Percentiles rank a stretch among this genome's conserved stretches.
Evolutionary conservation across 1,140 invertebrate genomes (phyloP).

Genomic region (Achatina immaculata): DNA sequence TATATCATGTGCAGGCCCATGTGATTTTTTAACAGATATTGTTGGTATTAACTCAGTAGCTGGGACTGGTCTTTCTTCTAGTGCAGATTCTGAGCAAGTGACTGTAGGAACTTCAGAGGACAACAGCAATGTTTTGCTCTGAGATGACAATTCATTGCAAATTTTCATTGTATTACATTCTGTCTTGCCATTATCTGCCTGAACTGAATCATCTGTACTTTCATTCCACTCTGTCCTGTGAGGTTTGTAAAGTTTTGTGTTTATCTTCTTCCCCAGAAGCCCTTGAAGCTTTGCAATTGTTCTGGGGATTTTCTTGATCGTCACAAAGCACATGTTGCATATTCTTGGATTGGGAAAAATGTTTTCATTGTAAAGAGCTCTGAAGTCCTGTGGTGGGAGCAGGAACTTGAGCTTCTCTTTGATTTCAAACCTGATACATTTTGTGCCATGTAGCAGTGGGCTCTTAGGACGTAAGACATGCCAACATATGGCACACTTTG

Average conservation of each 20-base stretch:
- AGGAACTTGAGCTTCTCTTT: slow-evolving; percentile 12
- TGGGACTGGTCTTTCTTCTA: neutral
- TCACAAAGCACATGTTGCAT: slow-evolving; percentile 20
- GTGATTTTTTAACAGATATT: neutral
- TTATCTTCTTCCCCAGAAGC: slow-evolving; percentile 6
- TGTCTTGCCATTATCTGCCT: neutral
- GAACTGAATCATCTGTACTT: neutral
- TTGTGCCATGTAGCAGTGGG: slow-evolving; percentile 21
- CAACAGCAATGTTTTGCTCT: neutral
- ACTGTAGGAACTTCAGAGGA: neutral
- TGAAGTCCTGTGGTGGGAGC: slow-evolving; percentile 20
- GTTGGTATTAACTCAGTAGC: neutral
- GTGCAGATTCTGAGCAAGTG: neutral
- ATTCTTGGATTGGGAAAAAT: slow-evolving; percentile 14
- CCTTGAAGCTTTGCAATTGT: neutral
- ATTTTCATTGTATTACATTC: neutral
- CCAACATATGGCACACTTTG: slow-evolving; percentile 27
- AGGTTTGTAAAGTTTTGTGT: slow-evolving; percentile 22
- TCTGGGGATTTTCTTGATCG: slow-evolving; percentile 5
- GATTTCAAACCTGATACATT: slow-evolving; percentile 20
- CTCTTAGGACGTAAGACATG: slow-evolving; percentile 7
- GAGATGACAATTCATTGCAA: neutral
- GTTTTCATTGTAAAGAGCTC: neutral
- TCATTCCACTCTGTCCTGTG: neutral
- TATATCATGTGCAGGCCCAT: neutral